phyloP scores from a whole-genome alignment of 2,797 vertebrate species.

The Esox masquinongy region DNA sequence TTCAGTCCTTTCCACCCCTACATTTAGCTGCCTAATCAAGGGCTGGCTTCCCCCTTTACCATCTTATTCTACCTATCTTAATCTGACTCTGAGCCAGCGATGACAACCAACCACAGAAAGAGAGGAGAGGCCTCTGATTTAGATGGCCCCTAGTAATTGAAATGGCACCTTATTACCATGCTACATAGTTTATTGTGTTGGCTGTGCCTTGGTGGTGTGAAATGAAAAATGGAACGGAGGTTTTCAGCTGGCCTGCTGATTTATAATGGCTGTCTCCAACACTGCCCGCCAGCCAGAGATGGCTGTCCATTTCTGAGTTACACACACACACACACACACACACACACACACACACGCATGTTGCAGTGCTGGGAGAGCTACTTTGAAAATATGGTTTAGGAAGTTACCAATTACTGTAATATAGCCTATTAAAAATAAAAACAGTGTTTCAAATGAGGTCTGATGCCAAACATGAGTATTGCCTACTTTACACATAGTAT shows the following conservation, averaged over 20 bases:
- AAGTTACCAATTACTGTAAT: too few species aligned
- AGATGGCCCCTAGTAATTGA: slow-evolving; percentile 60
- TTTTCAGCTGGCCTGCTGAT: slow-evolving; percentile 58
- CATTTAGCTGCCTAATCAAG: slow-evolving; percentile 54
- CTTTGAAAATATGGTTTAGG: too few species aligned
- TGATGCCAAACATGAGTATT: too few species aligned
- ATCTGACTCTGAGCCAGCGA: slow-evolving; percentile 40
- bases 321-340: slow-evolving; percentile 43
- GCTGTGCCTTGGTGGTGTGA: slow-evolving; percentile 40
- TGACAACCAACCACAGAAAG: slow-evolving; percentile 15
- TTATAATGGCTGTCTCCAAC: slow-evolving; percentile 51
- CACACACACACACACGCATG: neutral
- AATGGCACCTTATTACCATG: slow-evolving; percentile 66
- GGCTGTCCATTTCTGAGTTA: slow-evolving; percentile 39
- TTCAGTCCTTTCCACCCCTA: slow-evolving; percentile 31
- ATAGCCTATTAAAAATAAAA: too few species aligned
- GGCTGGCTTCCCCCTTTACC: slow-evolving; percentile 50
- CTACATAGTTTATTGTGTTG: slow-evolving; percentile 67
- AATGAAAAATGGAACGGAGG: slow-evolving; percentile 47
- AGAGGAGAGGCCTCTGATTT: slow-evolving; percentile 55
- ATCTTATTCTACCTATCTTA: slow-evolving; percentile 45
- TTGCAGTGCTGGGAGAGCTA: too few species aligned
- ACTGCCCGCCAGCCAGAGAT: slow-evolving; percentile 32
- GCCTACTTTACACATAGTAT: too few species aligned
- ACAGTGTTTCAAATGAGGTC: too few species aligned